Evolutionary conservation across 2,797 vertebrate species (phyloP).

Genomic region (Pantherophis vulpinus): DNA sequence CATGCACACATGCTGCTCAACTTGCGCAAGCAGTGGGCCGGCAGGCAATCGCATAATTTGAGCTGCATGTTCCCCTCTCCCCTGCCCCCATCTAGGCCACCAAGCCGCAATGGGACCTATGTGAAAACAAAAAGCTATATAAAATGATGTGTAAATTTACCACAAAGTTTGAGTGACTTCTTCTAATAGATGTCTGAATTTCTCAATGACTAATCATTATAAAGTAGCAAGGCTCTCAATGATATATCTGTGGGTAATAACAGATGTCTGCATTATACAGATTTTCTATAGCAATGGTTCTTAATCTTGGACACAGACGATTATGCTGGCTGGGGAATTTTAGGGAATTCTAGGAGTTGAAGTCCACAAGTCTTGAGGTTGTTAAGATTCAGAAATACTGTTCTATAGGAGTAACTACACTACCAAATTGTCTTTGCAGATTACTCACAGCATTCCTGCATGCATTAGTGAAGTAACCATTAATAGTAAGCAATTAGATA

Average conservation of each 20-base stretch:
- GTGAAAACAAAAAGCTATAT: not conserved
- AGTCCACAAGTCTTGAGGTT: not conserved
- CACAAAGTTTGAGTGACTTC: not conserved
- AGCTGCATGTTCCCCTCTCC: too few relatives aligned
- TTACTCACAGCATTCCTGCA: constrained; percentile 83
- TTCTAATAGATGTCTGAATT: not conserved
- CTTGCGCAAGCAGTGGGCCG: too few relatives aligned
- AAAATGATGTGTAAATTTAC: not conserved
- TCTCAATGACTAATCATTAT: not conserved
- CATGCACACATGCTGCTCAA: too few relatives aligned
- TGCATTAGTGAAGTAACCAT: constrained; percentile 80
- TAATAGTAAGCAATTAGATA: constrained; percentile 75
- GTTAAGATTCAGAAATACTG: not conserved
- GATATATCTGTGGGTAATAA: not conserved
- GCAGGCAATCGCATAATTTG: too few relatives aligned
- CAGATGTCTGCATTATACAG: not conserved
- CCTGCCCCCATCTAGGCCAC: too few relatives aligned
- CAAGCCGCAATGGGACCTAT: too few relatives aligned
- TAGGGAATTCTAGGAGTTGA: not conserved
- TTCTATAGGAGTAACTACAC: not conserved
- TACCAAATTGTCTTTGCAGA: constrained; percentile 65
- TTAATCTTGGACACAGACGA: not conserved
- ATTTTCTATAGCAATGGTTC: not conserved
- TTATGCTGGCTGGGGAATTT: not conserved
- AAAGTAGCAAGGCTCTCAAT: not conserved